phyloP scores from a whole-genome alignment of 2,797 vertebrate species.

The Lagodon rhomboides region DNA sequence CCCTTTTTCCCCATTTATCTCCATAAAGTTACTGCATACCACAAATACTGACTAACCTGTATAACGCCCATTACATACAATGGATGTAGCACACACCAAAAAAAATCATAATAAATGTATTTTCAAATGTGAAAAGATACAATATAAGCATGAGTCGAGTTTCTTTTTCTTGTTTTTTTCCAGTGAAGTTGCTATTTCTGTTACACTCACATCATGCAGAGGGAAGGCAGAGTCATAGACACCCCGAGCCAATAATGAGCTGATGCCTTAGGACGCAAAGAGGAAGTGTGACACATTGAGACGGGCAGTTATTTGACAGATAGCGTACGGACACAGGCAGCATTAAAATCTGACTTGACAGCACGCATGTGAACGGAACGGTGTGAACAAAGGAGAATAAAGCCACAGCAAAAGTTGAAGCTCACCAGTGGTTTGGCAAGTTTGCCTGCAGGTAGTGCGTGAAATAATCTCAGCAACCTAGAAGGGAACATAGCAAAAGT shows the following conservation, averaged over 20 bases:
- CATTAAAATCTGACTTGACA: neutral
- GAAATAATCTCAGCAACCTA: constrained; percentile 84
- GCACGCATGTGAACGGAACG: neutral
- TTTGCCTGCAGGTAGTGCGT: constrained; percentile 74
- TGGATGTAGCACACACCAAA: neutral
- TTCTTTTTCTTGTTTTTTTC: neutral
- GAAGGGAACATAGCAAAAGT: constrained; percentile 37
- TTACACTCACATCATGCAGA: constrained; percentile 93
- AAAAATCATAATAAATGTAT: neutral
- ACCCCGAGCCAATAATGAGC: constrained; percentile 92
- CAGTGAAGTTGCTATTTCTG: neutral
- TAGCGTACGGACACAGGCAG: neutral
- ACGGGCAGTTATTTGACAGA: neutral
- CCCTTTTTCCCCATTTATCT: neutral
- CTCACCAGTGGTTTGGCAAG: constrained; percentile 83
- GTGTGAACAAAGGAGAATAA: neutral
- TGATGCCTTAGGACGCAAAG: constrained; percentile 88
- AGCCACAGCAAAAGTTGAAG: constrained; percentile 5
- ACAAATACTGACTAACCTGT: neutral
- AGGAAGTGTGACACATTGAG: constrained; percentile 8
- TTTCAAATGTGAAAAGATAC: neutral
- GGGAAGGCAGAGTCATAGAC: constrained; percentile 95
- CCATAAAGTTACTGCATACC: neutral
- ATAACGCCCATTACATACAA: neutral
- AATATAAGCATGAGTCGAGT: no score